phyloP scores from a whole-genome alignment of 2,888 invertebrate species.

The Clunio marinus region DNA sequence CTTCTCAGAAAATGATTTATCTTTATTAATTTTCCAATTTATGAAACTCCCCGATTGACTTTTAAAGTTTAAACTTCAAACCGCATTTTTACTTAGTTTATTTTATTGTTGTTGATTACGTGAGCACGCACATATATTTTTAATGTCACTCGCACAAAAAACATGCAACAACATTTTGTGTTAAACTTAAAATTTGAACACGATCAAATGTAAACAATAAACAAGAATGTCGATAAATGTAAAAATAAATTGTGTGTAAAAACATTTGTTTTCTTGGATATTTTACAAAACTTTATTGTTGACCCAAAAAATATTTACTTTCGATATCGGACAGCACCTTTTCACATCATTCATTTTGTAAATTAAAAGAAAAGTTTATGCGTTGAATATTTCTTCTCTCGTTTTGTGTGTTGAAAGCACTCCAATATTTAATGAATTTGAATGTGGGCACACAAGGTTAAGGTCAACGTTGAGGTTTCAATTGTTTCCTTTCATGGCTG shows the following conservation, averaged over 20 bases:
- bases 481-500: background rate
- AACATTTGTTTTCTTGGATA: constrained; percentile 24
- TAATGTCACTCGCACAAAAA: background rate
- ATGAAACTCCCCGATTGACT: background rate
- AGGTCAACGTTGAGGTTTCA: constrained; percentile 25
- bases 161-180: background rate
- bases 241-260: constrained; percentile 23
- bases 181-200: background rate
- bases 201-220: background rate
- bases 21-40: background rate
- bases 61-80: constrained; percentile 4
- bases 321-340: constrained; percentile 12
- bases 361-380: too few relatives aligned
- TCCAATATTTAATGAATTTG: constrained; percentile 7
- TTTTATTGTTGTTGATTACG: too few relatives aligned
- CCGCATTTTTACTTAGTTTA: too few relatives aligned
- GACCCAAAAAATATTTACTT: constrained; percentile 19
- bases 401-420: background rate
- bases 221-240: background rate
- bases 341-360: too few relatives aligned
- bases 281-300: constrained; percentile 11
- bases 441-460: constrained; percentile 34
- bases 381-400: too few relatives aligned
- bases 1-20: background rate
- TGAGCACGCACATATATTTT: constrained; percentile 10